These are phyloP conservation scores for Pseudoatta argentina DNA, from an alignment of 1,140 invertebrate genomes.

Conservation along the genomic window DNA sequence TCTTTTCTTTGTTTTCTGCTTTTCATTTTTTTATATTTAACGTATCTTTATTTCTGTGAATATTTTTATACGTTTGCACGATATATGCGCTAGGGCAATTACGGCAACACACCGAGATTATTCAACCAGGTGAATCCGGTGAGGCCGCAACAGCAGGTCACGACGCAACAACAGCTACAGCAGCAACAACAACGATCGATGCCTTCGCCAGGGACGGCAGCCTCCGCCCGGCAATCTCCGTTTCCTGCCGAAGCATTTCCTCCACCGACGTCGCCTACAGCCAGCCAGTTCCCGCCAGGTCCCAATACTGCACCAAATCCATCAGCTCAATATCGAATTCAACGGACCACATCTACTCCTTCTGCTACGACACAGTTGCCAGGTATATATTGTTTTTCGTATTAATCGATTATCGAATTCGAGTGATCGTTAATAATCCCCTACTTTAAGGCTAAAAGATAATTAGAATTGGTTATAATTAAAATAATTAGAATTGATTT, in stretches of 20 bases:
- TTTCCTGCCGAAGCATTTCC: constrained; percentile 87
- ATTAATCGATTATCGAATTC: neutral
- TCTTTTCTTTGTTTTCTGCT: constrained; percentile 17
- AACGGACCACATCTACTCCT: constrained; percentile 89
- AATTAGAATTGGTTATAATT: neutral
- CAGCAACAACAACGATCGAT: constrained; percentile 85
- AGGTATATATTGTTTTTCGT: constrained; percentile 85
- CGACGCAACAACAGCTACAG: constrained; percentile 71
- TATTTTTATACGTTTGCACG: constrained; percentile 47
- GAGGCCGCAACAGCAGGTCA: constrained; percentile 79
- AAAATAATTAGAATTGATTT: neutral
- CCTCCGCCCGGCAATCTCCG: constrained; percentile 87
- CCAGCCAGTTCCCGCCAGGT: constrained; percentile 86
- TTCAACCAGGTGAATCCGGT: constrained; percentile 84
- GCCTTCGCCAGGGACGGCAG: constrained; percentile 86
- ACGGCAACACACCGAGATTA: constrained; percentile 83
- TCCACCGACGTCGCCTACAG: constrained; percentile 84
- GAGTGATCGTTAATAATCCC: neutral
- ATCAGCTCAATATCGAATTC: constrained; percentile 88
- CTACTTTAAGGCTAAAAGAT: neutral
- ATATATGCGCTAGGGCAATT: constrained; percentile 81
- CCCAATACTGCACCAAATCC: constrained; percentile 87
- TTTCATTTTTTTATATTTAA: constrained; percentile 31
- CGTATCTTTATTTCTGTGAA: neutral
- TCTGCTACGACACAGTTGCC: constrained; percentile 90